Conservation (phyloP, 2,797 vertebrate species). For the Coccyzus lansbergi region DNA sequence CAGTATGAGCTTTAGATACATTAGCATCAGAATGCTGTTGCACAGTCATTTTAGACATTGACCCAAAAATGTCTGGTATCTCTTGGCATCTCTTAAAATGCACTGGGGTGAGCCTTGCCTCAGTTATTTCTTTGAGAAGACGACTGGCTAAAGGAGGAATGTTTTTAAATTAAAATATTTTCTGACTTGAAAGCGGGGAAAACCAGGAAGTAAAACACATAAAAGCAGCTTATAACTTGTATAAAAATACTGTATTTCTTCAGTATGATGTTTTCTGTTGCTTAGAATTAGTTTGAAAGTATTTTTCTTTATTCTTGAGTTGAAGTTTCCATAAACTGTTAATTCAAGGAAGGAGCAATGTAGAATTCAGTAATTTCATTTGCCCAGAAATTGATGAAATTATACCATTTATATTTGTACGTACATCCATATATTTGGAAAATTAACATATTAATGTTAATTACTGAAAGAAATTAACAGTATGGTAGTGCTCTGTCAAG, state of each 20-base stretch:
- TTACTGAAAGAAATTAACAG: background rate
- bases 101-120: background rate
- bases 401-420: background rate
- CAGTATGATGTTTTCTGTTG: background rate
- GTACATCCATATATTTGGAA: background rate
- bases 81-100: background rate
- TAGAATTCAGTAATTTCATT: background rate
- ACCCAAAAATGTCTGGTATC: background rate
- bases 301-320: background rate
- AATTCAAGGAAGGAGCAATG: background rate
- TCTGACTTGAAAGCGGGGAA: background rate
- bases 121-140: background rate
- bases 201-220: background rate
- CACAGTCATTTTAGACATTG: accelerated
- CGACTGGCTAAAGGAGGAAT: background rate
- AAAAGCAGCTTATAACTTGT: background rate
- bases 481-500: background rate
- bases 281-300: background rate
- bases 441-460: background rate
- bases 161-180: background rate
- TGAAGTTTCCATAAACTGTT: background rate
- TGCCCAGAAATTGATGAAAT: background rate
- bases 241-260: background rate
- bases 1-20: background rate
- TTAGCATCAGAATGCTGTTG: background rate